Percentiles rank a stretch among this genome's conserved stretches.
These are phyloP conservation scores for Watsonalla cultraria DNA, from an alignment of 2,888 invertebrate genomes.

Conservation along the genomic window DNA sequence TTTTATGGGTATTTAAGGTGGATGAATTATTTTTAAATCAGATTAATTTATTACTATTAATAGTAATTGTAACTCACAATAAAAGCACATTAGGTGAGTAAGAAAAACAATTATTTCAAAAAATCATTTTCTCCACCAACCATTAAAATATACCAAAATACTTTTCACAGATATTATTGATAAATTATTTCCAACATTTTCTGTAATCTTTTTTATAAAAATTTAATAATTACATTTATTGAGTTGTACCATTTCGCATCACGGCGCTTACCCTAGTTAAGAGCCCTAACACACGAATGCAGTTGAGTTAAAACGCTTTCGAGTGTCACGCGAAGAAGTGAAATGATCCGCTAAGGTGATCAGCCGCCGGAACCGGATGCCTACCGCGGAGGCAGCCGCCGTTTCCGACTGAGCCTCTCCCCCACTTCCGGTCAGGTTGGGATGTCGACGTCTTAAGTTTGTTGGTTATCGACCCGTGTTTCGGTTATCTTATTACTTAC, in stretches of 20 bases:
- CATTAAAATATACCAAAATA: too few relatives aligned
- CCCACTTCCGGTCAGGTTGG: constrained; percentile 33
- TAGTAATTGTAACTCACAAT: too few relatives aligned
- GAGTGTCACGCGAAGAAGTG: constrained; percentile 22
- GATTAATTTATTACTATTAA: too few relatives aligned
- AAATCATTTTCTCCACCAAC: too few relatives aligned
- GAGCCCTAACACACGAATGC: too few relatives aligned
- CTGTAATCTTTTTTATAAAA: too few relatives aligned
- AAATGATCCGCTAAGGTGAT: constrained; percentile 27
- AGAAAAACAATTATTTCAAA: too few relatives aligned
- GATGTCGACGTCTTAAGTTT: constrained; percentile 6
- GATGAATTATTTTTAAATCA: background rate
- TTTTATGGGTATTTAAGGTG: background rate
- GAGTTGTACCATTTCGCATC: background rate
- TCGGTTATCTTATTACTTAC: too few relatives aligned
- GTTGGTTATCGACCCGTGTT: constrained; percentile 4
- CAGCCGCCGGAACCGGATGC: constrained; percentile 26
- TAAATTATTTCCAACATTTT: too few relatives aligned
- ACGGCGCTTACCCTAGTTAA: background rate
- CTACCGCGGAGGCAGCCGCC: constrained; percentile 22
- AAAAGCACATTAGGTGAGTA: too few relatives aligned
- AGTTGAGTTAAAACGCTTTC: background rate
- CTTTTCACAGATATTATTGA: too few relatives aligned
- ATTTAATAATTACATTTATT: too few relatives aligned
- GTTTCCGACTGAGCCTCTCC: constrained; percentile 25